Evolutionary conservation across 2,113 vertebrate genomes (phyloP).

Genomic region (Puffinus mauretanicus): DNA sequence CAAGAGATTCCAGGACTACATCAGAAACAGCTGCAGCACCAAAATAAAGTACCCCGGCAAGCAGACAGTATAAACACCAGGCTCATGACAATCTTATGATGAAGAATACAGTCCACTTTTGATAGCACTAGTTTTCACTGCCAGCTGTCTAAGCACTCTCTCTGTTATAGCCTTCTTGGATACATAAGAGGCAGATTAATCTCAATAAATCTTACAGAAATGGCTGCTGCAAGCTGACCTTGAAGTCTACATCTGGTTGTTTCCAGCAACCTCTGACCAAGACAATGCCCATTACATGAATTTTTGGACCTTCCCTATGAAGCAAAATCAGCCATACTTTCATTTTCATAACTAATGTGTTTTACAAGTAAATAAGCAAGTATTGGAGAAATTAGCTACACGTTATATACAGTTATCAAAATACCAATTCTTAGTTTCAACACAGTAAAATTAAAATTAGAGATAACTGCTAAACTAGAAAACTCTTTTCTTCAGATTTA

Average conservation of each 20-base stretch:
- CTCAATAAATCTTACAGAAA: not conserved
- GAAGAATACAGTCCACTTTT: not conserved
- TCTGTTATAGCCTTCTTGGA: not conserved
- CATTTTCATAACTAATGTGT: not conserved
- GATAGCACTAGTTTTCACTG: not conserved
- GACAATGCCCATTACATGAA: not conserved
- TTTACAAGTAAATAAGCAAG: not conserved
- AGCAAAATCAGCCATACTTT: not conserved
- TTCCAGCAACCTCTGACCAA: not conserved
- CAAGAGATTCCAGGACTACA: not conserved
- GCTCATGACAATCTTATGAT: not conserved
- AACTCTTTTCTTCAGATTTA: not conserved
- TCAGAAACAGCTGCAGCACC: not conserved
- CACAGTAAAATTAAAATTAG: not conserved
- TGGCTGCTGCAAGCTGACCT: not conserved
- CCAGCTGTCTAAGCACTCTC: not conserved
- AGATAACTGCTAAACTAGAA: not conserved
- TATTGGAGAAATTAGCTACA: not conserved
- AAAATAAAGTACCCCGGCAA: not conserved
- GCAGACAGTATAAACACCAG: not conserved
- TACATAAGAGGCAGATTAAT: not conserved
- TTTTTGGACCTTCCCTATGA: not conserved
- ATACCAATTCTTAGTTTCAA: not conserved
- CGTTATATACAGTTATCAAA: not conserved
- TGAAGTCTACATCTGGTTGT: not conserved